Percentiles rank a stretch among this genome's conserved stretches.
phyloP scores from a whole-genome alignment of 2,888 invertebrate species.

The Pristionchus exspectatus region DNA sequence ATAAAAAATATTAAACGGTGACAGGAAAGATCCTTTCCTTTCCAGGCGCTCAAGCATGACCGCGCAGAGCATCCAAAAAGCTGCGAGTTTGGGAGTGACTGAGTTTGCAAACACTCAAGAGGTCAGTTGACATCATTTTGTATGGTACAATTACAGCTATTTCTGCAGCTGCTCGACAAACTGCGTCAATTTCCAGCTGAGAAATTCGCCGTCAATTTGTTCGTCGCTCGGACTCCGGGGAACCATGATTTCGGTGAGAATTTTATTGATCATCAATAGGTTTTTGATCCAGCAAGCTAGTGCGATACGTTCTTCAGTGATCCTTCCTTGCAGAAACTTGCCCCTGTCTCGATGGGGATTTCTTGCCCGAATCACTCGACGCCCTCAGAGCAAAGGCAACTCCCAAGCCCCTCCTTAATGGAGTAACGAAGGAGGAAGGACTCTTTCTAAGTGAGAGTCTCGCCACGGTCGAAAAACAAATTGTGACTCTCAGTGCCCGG shows the following conservation, averaged over 20 bases:
- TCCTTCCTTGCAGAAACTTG: conserved; percentile 2
- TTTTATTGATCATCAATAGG: conserved; percentile 30
- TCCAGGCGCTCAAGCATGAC: neutral
- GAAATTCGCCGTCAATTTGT: neutral
- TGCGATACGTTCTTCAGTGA: neutral
- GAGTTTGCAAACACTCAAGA: neutral
- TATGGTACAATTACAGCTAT: too few relatives aligned
- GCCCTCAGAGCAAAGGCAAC: neutral
- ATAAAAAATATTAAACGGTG: neutral
- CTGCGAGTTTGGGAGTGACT: neutral
- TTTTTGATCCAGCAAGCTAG: too few relatives aligned
- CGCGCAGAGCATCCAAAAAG: neutral
- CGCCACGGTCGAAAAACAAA: too few relatives aligned
- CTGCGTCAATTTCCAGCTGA: neutral
- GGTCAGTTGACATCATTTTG: neutral
- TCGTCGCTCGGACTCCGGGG: neutral
- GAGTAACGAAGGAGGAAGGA: conserved; percentile 16
- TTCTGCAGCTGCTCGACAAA: neutral
- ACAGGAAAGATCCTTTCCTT: too few relatives aligned
- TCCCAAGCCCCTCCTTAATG: neutral
- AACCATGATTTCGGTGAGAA: conserved; percentile 57
- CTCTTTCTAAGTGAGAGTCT: conserved; percentile 56
- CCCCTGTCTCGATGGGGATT: neutral
- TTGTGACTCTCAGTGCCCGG: conserved; percentile 56
- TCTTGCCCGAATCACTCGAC: neutral